A percentile compares a stretch with the other conserved stretches of the same genome.
phyloP scores from a whole-genome alignment of 2,888 invertebrate genomes.

The Athalia cordata region DNA sequence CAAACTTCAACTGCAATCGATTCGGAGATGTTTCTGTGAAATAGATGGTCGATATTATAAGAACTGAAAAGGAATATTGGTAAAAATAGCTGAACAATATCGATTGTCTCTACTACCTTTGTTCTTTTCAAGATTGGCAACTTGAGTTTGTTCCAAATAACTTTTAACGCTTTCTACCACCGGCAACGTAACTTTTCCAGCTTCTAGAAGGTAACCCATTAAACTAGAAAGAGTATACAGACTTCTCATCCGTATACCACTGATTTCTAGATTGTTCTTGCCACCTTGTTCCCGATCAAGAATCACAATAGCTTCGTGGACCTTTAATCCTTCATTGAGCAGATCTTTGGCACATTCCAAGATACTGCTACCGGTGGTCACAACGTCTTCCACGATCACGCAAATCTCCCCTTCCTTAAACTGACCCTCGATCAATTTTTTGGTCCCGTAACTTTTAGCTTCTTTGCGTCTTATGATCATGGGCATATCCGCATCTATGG shows the following conservation, averaged over 20 bases:
- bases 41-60: not conserved
- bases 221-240: constrained; percentile 82
- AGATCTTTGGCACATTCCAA: constrained; percentile 91
- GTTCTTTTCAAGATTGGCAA: no score
- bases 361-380: constrained; percentile 94
- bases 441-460: constrained; percentile 95
- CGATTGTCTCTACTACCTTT: no score
- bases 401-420: constrained; percentile 86
- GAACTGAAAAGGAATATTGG: no score
- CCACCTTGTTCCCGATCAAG: constrained; percentile 97
- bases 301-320: constrained; percentile 90
- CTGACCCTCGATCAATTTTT: constrained; percentile 94
- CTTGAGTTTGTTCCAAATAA: constrained; percentile 75
- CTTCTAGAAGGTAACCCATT: constrained; percentile 78
- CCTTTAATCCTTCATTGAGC: constrained; percentile 79
- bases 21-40: constrained; percentile 62
- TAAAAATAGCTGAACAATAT: no score
- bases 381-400: constrained; percentile 95
- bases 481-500: constrained; percentile 82
- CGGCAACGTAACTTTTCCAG: constrained; percentile 78
- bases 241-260: constrained; percentile 83
- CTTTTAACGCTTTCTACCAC: constrained; percentile 76
- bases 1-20: constrained; percentile 78
- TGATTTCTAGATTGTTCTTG: constrained; percentile 79
- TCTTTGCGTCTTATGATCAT: constrained; percentile 96